Evolutionary conservation across 30 jellyfish, hydroid and myxozoan species (phyloP), one percentile per base, ranked within the genome.

Genomic region (Phacellophora camtschatica): DNA sequence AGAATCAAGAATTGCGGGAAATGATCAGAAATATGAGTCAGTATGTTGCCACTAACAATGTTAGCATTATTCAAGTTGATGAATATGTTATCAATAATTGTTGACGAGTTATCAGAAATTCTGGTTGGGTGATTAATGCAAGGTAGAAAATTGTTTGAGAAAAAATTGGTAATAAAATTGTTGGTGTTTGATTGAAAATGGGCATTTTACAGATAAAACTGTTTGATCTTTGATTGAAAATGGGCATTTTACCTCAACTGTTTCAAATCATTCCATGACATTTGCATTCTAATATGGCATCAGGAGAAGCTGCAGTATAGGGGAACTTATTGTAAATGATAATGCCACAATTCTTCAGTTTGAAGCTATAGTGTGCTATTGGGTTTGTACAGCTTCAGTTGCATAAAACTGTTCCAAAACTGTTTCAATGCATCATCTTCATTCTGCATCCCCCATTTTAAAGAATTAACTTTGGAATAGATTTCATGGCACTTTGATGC

Each of bases 291-390:
- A 51, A 15, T 33, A 71, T 23, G 22, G 56, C 84, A 71, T 71
- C 84, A 16, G 84, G 84, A 28, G 71, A 42, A 4, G 72, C 84
- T 71, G 71, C 84, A 13, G 48, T 71, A 33, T 45, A 71, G 28
- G 84, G 84, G 27, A 9, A 23, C 63, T 42, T 12, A 16, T 67
- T 31, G 56, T 71, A 16, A n/a, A 71, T 33, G 35, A 41, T 22
- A 11, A 71, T 16, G 73, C 84, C 71, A 71, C 84, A 30, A 18
- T 73, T 73, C 73, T 36, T 28, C 4, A 46, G 29, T 50, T 73
- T 48, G 56, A 73, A 48, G 12, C 58, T 33, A n/a, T 73, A 55
- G 36, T 73, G 86, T 29, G n/a, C n/a, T n/a, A n/a, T n/a, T n/a
- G n/a, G n/a, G n/a, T n/a, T n/a, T 24, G 32, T 53, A 24, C 25